Percentiles rank a stretch among this genome's conserved stretches.
Conservation (phyloP, 2,888 invertebrate species). For the Timandra comae region DNA sequence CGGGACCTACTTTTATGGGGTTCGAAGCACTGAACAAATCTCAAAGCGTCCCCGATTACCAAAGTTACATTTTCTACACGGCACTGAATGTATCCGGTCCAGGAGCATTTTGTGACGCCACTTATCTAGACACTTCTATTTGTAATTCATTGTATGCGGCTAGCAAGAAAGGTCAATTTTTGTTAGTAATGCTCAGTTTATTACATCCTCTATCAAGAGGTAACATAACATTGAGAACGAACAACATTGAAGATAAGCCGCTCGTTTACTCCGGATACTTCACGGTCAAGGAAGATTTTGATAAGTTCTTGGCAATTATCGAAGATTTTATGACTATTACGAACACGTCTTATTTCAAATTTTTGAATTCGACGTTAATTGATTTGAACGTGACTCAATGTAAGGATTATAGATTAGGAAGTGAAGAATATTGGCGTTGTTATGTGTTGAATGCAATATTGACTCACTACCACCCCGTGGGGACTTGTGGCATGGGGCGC, state of each 20-base stretch:
- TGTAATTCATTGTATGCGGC: too few species aligned
- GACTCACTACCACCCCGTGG: slow-evolving; percentile 25
- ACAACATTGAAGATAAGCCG: slow-evolving; percentile 26
- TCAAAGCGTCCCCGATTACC: slow-evolving; percentile 35
- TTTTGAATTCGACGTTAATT: slow-evolving; percentile 21
- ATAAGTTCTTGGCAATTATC: slow-evolving; percentile 24
- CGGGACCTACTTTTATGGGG: slow-evolving; percentile 30
- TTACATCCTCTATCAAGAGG: slow-evolving; percentile 38
- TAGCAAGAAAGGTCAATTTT: slow-evolving; percentile 25
- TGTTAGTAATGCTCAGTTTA: slow-evolving; percentile 19
- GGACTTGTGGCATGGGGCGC: slow-evolving; percentile 34
- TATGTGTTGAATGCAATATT: slow-evolving; percentile 19
- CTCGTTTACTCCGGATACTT: slow-evolving; percentile 26
- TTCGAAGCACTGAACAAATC: slow-evolving; percentile 28
- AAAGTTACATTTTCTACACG: slow-evolving; percentile 28
- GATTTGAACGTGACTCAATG: slow-evolving; percentile 25
- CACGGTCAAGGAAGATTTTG: slow-evolving; percentile 26
- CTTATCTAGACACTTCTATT: slow-evolving; percentile 20
- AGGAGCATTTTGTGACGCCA: slow-evolving; percentile 18
- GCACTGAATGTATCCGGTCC: slow-evolving; percentile 26
- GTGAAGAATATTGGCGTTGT: slow-evolving; percentile 36
- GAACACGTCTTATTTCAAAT: slow-evolving; percentile 28
- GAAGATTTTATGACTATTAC: slow-evolving; percentile 26
- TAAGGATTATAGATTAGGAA: slow-evolving; percentile 15
- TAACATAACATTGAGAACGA: slow-evolving; percentile 22